Base-by-base conservation (phyloP, 2,888 invertebrate species). In the Incurvaria masculella region DNA sequence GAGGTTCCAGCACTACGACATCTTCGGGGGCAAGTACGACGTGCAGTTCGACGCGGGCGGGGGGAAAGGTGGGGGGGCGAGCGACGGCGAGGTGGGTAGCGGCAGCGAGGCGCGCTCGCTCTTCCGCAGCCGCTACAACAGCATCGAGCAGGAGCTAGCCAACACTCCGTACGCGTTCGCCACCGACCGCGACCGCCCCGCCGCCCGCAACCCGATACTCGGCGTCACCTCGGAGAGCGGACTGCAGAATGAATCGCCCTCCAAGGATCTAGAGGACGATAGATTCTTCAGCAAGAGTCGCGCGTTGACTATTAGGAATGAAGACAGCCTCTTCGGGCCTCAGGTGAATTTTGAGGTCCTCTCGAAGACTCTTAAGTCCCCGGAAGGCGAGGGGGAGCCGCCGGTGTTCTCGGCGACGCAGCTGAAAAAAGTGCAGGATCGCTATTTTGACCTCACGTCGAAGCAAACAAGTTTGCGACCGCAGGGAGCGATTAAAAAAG, bases 151-250 rank as follows among this genome's bases (percentile, higher is more conserved):
- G 49, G 79, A 79, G 23, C 58, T 79, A 0, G 78, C 79, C 0
- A 79, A 79, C 53, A 79, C 79, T 45, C 79, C 79, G 19, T 80
- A 80, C 60, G 79, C 79, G 49, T 80, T 80, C 64, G 69, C 72
- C 0, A 66, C 69, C 0, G 68, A 70, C 2, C 68, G 72, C 33
- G 61, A 69, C 17, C 55, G 65, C 0, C 61, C 65, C 61, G 62
- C 57, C 62, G 58, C 51, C 58, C 63, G 56, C 55, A 56, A 45
- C 21, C 53, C 60, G 0, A 42, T 66, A 14, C 51, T 75, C 43
- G 74, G 75, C 46, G 72, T 75, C 0, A 72, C 72, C 0, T 72
- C 73, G 4, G 4, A 18, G 42, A 17, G 56, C 65, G 19, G 57
- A 56, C 51, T 11, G 47, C 63, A 18, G 65, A 64, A 17, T 46